Evolutionary conservation across 2,113 vertebrate species (phyloP).

Genomic region (Mirza zaza): DNA sequence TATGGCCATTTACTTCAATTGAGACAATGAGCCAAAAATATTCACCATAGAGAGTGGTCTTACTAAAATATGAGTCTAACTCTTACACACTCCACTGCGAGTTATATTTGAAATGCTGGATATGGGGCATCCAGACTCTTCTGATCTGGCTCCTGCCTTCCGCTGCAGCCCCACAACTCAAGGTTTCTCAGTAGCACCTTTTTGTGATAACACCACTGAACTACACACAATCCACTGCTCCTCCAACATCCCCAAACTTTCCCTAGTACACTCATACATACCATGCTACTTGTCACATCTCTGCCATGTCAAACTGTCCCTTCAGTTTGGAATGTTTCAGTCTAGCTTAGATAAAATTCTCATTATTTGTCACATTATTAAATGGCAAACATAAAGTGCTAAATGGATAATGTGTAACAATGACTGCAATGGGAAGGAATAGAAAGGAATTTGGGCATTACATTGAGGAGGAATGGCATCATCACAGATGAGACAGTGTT

Average conservation of each 20-base stretch:
- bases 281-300: not conserved
- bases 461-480: not conserved
- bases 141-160: not conserved
- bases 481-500: not conserved
- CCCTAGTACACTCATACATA: rapidly evolving
- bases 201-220: not conserved
- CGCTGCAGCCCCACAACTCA: not conserved
- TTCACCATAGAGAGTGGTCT: not conserved
- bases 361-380: not conserved
- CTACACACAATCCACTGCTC: not conserved
- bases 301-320: not conserved
- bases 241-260: not conserved
- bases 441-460: not conserved
- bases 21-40: not conserved
- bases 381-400: not conserved
- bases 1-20: not conserved
- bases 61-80: not conserved
- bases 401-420: not conserved
- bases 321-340: not conserved
- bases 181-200: not conserved
- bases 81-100: not conserved
- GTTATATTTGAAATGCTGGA: not conserved
- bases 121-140: not conserved
- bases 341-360: not conserved
- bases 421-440: not conserved